Conservation (phyloP, 2,797 vertebrate species). For the Tinamus major region DNA sequence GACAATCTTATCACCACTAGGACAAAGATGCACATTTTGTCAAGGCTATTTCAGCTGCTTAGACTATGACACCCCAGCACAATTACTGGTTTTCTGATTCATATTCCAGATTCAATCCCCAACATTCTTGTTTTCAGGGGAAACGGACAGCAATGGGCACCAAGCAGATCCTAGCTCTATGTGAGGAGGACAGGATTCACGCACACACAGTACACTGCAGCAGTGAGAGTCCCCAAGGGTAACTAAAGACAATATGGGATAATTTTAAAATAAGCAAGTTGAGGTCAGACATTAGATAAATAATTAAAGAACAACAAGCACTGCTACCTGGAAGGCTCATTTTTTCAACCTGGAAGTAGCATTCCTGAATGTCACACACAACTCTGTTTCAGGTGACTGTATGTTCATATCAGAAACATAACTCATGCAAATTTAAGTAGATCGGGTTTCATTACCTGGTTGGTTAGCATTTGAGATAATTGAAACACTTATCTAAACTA, state of each 20-base stretch:
- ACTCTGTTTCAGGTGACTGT: neutral
- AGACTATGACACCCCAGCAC: neutral
- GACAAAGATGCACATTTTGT: neutral
- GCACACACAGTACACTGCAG: neutral
- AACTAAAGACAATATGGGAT: neutral
- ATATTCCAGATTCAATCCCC: neutral
- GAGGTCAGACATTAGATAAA: neutral
- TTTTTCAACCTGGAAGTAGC: neutral
- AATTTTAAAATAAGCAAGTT: neutral
- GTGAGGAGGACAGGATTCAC: neutral
- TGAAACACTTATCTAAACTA: neutral
- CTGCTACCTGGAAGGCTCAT: neutral
- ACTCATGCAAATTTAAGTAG: rapidly evolving
- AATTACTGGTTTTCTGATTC: neutral
- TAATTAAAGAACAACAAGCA: neutral
- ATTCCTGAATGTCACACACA: rapidly evolving
- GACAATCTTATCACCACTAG: neutral
- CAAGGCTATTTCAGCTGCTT: neutral
- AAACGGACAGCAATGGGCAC: neutral
- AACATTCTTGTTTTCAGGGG: neutral
- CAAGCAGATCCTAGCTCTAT: neutral
- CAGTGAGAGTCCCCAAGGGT: neutral
- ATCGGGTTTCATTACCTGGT: rapidly evolving
- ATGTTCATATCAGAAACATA: neutral
- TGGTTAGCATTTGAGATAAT: neutral